phyloP scores from a whole-genome alignment of 2,888 invertebrate species.

The Metellina segmentata region DNA sequence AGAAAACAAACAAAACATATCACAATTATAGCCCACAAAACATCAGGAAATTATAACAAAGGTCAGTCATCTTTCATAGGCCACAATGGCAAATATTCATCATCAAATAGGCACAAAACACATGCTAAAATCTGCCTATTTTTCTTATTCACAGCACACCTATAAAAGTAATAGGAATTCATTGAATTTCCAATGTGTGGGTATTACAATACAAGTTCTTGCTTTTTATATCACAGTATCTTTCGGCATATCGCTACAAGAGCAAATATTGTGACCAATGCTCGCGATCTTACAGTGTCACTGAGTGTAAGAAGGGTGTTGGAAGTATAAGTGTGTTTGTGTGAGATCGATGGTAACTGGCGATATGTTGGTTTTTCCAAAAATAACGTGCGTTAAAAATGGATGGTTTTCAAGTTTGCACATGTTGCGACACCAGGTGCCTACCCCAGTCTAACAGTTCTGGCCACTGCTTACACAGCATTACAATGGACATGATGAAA shows the following conservation, averaged over 20 bases:
- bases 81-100: conserved; percentile 10
- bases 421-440: conserved; percentile 66
- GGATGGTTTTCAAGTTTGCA: conserved; percentile 69
- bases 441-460: conserved; percentile 84
- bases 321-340: conserved; percentile 26
- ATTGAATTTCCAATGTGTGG: conserved; percentile 26
- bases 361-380: conserved; percentile 64
- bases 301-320: conserved; percentile 28
- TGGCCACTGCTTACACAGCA: conserved; percentile 94
- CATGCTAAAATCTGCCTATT: conserved; percentile 22
- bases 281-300: conserved; percentile 9
- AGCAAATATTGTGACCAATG: conserved; percentile 8
- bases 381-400: conserved; percentile 36
- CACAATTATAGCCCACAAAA: conserved; percentile 49
- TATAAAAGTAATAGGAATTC: conserved; percentile 42
- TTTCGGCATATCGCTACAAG: conserved; percentile 44
- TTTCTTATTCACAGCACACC: conserved; percentile 13
- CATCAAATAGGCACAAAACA: conserved; percentile 49
- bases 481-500: conserved; percentile 89
- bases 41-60: background rate
- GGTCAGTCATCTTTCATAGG: background rate
- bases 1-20: conserved; percentile 42
- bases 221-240: conserved; percentile 54
- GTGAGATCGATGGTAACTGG: conserved; percentile 36
- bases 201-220: conserved; percentile 23